These are phyloP conservation scores for Brachyptera risi DNA, from an alignment of 2,888 invertebrate genomes.

Conservation along the genomic window DNA sequence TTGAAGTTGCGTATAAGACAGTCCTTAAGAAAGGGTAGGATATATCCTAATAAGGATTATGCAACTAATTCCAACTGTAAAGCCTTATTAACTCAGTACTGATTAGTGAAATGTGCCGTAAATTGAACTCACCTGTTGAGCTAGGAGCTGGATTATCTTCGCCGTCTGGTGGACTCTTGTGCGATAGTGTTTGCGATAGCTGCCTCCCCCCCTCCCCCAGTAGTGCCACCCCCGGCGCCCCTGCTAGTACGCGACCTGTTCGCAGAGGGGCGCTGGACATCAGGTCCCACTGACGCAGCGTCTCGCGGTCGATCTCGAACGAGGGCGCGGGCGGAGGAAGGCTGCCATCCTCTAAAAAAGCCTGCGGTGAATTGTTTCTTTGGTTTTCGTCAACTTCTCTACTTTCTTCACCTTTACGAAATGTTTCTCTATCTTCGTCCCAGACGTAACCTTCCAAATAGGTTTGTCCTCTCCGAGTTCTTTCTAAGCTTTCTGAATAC, in stretches of 20 bases:
- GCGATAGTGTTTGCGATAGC: constrained; percentile 21
- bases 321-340: constrained; percentile 42
- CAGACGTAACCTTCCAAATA: constrained; percentile 43
- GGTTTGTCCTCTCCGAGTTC: constrained; percentile 37
- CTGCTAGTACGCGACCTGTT: constrained; percentile 5
- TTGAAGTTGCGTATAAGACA: too few species aligned
- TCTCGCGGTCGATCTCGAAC: constrained; percentile 72
- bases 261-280: constrained; percentile 69
- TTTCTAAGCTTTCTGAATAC: constrained; percentile 53
- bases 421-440: constrained; percentile 45
- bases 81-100: too few species aligned
- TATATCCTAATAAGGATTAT: too few species aligned
- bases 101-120: too few species aligned
- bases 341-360: constrained; percentile 51
- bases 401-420: constrained; percentile 35
- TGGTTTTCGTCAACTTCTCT: background rate
- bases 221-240: constrained; percentile 23
- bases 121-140: constrained; percentile 31
- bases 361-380: constrained; percentile 26
- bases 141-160: constrained; percentile 25
- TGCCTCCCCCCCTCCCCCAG: constrained; percentile 26
- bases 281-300: constrained; percentile 82
- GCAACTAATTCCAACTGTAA: too few species aligned
- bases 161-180: constrained; percentile 11
- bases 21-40: too few species aligned